phyloP scores from a whole-genome alignment of 2,888 invertebrate species.

The Pyrochroa serraticornis region DNA sequence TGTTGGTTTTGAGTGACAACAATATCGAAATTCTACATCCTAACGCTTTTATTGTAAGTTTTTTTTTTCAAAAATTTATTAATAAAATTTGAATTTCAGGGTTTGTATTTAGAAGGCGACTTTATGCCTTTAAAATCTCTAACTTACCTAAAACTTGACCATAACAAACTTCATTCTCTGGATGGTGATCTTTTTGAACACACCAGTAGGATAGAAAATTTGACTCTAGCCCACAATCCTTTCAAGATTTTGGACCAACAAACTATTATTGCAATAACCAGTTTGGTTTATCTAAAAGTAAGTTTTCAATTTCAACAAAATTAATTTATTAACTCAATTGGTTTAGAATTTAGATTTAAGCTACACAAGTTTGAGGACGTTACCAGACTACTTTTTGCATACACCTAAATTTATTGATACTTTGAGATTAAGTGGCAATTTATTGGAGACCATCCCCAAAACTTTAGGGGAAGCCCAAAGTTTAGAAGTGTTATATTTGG shows the following conservation, averaged over 20 bases:
- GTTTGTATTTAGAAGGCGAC: slow-evolving; percentile 62
- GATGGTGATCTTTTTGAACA: slow-evolving; percentile 79
- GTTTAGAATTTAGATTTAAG: slow-evolving; percentile 71
- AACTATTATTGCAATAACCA: slow-evolving; percentile 70
- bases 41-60: slow-evolving; percentile 70
- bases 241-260: slow-evolving; percentile 69
- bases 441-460: slow-evolving; percentile 64
- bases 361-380: slow-evolving; percentile 65
- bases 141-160: slow-evolving; percentile 67
- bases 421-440: slow-evolving; percentile 68
- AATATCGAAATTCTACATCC: slow-evolving; percentile 67
- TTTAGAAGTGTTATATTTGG: slow-evolving; percentile 67
- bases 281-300: slow-evolving; percentile 70
- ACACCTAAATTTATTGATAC: slow-evolving; percentile 68
- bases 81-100: slow-evolving; percentile 57
- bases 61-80: slow-evolving; percentile 9
- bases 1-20: slow-evolving; percentile 74
- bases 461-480: slow-evolving; percentile 66
- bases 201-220: slow-evolving; percentile 65
- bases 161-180: slow-evolving; percentile 75
- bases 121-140: slow-evolving; percentile 67
- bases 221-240: slow-evolving; percentile 78
- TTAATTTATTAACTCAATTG: slow-evolving; percentile 4
- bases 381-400: slow-evolving; percentile 72
- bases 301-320: slow-evolving; percentile 10